Conservation (phyloP, 2,797 vertebrate species). For the Saxicola maurus region DNA sequence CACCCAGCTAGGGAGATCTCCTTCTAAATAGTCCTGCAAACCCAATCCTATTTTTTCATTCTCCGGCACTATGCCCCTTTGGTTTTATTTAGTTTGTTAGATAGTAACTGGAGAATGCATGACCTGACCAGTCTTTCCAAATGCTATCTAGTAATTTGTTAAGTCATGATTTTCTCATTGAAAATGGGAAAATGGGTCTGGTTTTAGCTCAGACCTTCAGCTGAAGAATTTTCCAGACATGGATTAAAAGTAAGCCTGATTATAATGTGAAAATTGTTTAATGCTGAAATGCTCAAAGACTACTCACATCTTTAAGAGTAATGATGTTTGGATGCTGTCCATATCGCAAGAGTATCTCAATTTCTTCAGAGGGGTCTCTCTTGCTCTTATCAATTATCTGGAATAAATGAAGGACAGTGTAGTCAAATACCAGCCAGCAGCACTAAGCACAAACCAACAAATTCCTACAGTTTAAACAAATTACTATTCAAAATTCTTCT, state of each 20-base stretch:
- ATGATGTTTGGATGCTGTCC: constrained; percentile 96
- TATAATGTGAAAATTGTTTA: neutral
- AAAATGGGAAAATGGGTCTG: neutral
- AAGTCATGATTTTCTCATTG: neutral
- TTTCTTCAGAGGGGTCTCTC: constrained; percentile 94
- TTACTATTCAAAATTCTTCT: neutral
- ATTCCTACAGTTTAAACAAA: neutral
- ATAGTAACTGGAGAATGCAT: neutral
- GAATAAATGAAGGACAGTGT: neutral
- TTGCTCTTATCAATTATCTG: constrained; percentile 92
- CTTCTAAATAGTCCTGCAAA: neutral
- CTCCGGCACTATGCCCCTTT: neutral
- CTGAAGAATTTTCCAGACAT: neutral
- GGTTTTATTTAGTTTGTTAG: neutral
- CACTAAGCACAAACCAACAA: neutral
- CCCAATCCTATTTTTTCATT: neutral
- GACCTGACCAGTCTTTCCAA: neutral
- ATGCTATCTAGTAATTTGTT: neutral
- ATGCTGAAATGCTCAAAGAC: neutral
- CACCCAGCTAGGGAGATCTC: neutral
- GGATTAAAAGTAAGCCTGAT: neutral
- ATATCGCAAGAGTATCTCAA: constrained; percentile 92
- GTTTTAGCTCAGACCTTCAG: neutral
- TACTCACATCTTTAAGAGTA: constrained; percentile 91
- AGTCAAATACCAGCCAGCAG: neutral